Evolutionary conservation across 2,888 invertebrate species (phyloP), one percentile per base, ranked within the genome.

Genomic region (Nomada lathburiana): DNA sequence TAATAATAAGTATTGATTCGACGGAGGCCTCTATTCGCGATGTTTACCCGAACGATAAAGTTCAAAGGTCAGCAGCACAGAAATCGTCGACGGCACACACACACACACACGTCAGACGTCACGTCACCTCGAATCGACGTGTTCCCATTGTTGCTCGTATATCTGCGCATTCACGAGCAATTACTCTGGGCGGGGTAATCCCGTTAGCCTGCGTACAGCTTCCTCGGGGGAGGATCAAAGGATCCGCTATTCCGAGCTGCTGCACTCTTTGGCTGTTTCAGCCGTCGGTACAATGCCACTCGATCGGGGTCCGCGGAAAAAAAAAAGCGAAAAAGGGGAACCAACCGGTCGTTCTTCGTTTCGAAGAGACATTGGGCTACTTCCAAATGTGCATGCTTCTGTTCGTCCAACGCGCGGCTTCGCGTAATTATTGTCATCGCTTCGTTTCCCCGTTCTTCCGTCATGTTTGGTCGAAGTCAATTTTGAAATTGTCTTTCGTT

Each of bases 181-280:
- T 94, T 94, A 94, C 93, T 85, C 84, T 84, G 91, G 92, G 93
- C 90, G 93, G 93, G 91, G 93, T 94, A 94, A 94, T 94, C 94
- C 92, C 89, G 92, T 94, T 93, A 93, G 82, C 86, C 78, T 80
- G 86, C 81, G 86, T 86, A 85, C 86, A 85, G 82, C 82, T 76
- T 90, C 88, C 88, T 90, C 89, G 87, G 85, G 91, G 91, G 91
- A 89, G 91, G 93, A 93, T 93, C 93, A 93, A 93, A 93, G 93
- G 90, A 90, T 85, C 88, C 89, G 90, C 86, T 88, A 89, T 92
- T 90, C 89, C 91, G 87, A 88, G 87, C 90, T 88, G 85, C 85
- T 90, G 90, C 87, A 88, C 90, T 89, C 88, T 89, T 90, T 87
- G 86, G 87, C 73, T 64, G 83, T 77, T 81, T 76, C 88, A 79